phyloP scores from a whole-genome alignment of 2,113 vertebrate species.

The Microtus richardsoni region DNA sequence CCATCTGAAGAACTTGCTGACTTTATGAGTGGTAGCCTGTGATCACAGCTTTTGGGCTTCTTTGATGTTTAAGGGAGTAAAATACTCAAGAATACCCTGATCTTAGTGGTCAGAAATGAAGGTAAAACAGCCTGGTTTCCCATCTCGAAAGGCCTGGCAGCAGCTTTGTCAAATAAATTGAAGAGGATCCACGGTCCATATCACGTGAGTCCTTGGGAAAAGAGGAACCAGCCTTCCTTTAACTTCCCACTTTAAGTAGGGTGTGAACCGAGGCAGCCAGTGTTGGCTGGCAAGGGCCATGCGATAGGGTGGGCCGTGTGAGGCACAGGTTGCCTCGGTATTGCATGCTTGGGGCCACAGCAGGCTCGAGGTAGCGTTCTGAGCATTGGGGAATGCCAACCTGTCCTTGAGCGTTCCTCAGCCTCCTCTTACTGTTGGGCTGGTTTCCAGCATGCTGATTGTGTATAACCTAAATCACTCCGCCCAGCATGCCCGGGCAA shows the following conservation, averaged over 20 bases:
- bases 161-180: neutral
- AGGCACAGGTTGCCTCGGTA: neutral
- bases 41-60: constrained; percentile 35
- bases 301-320: neutral
- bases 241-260: constrained; percentile 52
- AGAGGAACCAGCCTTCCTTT: neutral
- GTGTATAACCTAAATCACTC: constrained; percentile 54
- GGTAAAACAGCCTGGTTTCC: neutral
- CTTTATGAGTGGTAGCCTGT: constrained; percentile 35
- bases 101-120: neutral
- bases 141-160: neutral
- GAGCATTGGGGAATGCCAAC: constrained; percentile 49
- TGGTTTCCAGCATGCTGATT: constrained; percentile 50
- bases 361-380: neutral
- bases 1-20: neutral
- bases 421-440: neutral
- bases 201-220: neutral
- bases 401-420: constrained; percentile 40
- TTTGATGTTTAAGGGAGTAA: constrained; percentile 16
- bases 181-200: neutral
- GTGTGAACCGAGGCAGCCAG: neutral
- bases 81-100: neutral
- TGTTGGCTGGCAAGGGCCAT: neutral
- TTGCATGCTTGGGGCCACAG: neutral
- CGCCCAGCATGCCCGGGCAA: constrained; percentile 48